phyloP scores from a whole-genome alignment of 2,797 vertebrate species.

The Halcyon badia region DNA sequence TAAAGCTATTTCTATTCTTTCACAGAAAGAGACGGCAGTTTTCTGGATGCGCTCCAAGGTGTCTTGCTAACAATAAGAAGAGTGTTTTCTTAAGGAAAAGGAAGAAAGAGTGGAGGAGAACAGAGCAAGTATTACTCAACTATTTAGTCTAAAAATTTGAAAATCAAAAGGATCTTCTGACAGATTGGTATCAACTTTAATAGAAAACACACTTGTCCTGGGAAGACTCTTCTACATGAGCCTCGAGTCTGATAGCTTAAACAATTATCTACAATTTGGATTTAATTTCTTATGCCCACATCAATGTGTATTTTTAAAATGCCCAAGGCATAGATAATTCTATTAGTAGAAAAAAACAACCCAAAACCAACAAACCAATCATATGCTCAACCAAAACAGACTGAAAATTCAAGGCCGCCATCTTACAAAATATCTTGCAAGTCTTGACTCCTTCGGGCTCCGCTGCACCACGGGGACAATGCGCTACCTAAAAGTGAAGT shows the following conservation, averaged over 20 bases:
- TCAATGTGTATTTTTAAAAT: conserved; percentile 57
- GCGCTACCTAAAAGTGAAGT: neutral
- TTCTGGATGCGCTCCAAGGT: conserved; percentile 62
- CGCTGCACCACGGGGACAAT: neutral
- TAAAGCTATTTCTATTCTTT: conserved; percentile 10
- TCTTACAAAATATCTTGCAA: conserved; percentile 42
- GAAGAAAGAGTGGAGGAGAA: conserved; percentile 44
- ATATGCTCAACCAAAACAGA: conserved; percentile 53
- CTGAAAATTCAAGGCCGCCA: conserved; percentile 14
- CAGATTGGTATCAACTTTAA: conserved; percentile 77
- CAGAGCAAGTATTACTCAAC: conserved; percentile 76
- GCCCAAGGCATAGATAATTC: conserved; percentile 68
- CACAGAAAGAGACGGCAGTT: conserved; percentile 19
- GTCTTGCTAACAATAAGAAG: conserved; percentile 66
- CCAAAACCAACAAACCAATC: neutral
- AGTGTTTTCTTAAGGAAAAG: conserved; percentile 74
- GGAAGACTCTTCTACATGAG: conserved; percentile 68
- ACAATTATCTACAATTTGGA: conserved; percentile 75
- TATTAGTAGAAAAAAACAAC: conserved; percentile 13
- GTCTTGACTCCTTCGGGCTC: neutral
- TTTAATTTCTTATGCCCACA: conserved; percentile 73
- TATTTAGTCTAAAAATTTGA: conserved; percentile 77
- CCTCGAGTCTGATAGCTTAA: conserved; percentile 70
- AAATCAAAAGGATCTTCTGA: conserved; percentile 78
- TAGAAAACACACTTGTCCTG: conserved; percentile 74